phyloP scores from a whole-genome alignment of 2,888 invertebrate genomes.

The Tenthredo amoena region DNA sequence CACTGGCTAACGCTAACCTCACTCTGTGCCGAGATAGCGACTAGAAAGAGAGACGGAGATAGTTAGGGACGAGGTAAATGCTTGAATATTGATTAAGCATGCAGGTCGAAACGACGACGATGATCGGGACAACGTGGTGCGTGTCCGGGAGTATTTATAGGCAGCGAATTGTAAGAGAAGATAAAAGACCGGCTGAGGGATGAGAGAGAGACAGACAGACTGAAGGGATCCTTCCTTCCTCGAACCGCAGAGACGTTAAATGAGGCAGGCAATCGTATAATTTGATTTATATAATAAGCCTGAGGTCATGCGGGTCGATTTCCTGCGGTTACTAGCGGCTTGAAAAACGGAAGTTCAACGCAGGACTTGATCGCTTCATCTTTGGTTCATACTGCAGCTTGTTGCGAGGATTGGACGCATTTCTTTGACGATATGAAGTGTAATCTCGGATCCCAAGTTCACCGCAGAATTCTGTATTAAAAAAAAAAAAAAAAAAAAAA shows the following conservation, averaged over 20 bases:
- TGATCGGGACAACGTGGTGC: constrained; percentile 61
- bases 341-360: background rate
- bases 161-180: constrained; percentile 15
- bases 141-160: constrained; percentile 67
- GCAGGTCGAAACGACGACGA: constrained; percentile 65
- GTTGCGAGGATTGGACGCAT: background rate
- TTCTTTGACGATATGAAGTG: background rate
- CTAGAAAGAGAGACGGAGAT: background rate
- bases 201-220: constrained; percentile 36
- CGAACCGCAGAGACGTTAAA: constrained; percentile 34
- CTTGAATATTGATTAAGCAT: constrained; percentile 72
- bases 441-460: too few relatives aligned
- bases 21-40: background rate
- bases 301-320: constrained; percentile 38
- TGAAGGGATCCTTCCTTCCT: constrained; percentile 26
- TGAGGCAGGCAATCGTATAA: constrained; percentile 50
- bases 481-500: too few relatives aligned
- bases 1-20: background rate
- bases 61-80: constrained; percentile 59
- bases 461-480: too few relatives aligned
- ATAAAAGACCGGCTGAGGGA: constrained; percentile 20
- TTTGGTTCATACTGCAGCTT: background rate
- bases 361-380: background rate
- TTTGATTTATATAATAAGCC: constrained; percentile 52
- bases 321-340: background rate